Evolutionary conservation across 1,140 invertebrate species (phyloP), one percentile per base, ranked within the genome.

Genomic region (Dendrolimus punctatus): DNA sequence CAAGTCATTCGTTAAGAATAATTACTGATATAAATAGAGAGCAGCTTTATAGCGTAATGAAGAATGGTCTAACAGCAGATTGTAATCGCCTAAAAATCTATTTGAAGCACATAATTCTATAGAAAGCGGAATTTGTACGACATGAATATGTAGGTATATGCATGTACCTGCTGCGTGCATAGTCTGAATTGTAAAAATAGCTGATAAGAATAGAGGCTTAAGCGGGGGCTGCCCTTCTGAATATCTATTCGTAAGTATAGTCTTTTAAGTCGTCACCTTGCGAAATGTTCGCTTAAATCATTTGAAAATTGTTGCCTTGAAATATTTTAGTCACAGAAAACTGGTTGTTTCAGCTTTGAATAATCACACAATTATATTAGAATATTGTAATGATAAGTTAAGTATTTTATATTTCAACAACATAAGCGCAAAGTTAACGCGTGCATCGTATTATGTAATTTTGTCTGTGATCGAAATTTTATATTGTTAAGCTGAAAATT

Each of bases 401-500:
- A 85, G 76, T 83, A 75, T 79, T 81, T 80, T 82, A 78, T 85
- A 82, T 73, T 82, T 82, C 64, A 76, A 78, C 69, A 76, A 71
- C 70, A 76, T 76, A 70, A 57, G 68, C 76, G 80, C 74, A 76
- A 71, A 62, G 57, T 67, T 72, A 68, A 71, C 55, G 74, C 73
- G 72, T 78, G 64, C 71, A 74, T 76, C 67, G 70, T 79, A 73
- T 73, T 76, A 76, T 82, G 80, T 83, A 80, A 83, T 82, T 83
- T 83, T 85, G 79, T 82, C 80, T 85, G 82, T 85, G 80, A 83
- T 85, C 78, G 59, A 83, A 83, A 83, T 83, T 81, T 85, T 85
- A 82, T 85, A 83, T 82, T 80, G 69, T 82, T 85, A 85, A 82
- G 79, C 78, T 76, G 76, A 69, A 73, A 62, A 68, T 60, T 71